Base-by-base conservation (phyloP, 2,888 invertebrate genomes). In the Spicauda simplicius region DNA sequence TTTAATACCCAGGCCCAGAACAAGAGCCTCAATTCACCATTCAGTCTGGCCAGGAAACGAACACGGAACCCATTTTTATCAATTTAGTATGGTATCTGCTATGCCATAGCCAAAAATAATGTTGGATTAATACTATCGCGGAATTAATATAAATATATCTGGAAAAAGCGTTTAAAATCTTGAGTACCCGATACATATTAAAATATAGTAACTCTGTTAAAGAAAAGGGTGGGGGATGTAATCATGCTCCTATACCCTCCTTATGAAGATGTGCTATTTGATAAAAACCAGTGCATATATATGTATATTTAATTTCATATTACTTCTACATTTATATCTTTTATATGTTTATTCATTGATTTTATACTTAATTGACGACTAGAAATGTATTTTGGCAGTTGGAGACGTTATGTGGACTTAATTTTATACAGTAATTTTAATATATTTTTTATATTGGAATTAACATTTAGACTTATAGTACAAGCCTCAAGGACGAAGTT, bases 231-330 rank as follows among this genome's bases (percentile, higher is more conserved):
- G 25, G 25, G 25, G 25, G 2, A 25, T 37, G 2, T 37, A 37
- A 12, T 37, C n/a, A 45, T 7, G 57, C 64, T 57, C 56, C 57
- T 57, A 52, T 48, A 19, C 16, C 16, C 57, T 57, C 48, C 50
- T 20, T 11, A 30, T 33, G 12, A 57, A 19, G 16, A 48, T 19
- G 69, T 69, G 69, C 64, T 63, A n/a, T 59, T 53, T 19, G 48
- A 37, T 65, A 63, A 65, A n/a, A 71, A 68, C 69, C 59, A 71
- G 68, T 71, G 69, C 64, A 52, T 14, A 64, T 69, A 63, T 57
- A 61, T 37, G 11, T 37, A 37, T 37, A 12, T 66, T 25, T 69
- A 48, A 37, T n/a, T 20, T 56, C n/a, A 53, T 25, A 58, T 53
- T 52, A 20, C 14, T 64, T 64, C 63, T 71, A 69, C 37, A 30